These are phyloP conservation scores for Eleutherodactylus coqui DNA, from an alignment of 2,797 vertebrate species.

Conservation along the genomic window DNA sequence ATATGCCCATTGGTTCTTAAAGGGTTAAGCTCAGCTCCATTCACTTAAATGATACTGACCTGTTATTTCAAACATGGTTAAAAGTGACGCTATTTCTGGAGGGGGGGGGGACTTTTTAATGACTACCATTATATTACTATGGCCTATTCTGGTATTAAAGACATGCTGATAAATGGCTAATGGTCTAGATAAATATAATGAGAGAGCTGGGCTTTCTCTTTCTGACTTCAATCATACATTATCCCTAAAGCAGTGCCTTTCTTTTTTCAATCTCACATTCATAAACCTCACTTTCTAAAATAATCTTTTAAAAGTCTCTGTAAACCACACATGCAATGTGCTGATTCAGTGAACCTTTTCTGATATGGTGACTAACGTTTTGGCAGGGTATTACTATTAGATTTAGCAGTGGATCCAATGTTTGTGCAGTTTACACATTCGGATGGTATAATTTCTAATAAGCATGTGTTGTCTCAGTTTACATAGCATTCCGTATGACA, in stretches of 20 bases:
- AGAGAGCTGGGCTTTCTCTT: too few relatives aligned
- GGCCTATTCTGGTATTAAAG: too few relatives aligned
- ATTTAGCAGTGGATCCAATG: constrained; percentile 71
- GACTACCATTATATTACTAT: too few relatives aligned
- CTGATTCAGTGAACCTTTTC: constrained; percentile 69
- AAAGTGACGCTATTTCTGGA: too few relatives aligned
- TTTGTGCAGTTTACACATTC: constrained; percentile 71
- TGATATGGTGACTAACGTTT: constrained; percentile 70
- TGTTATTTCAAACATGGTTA: too few relatives aligned
- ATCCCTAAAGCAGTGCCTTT: neutral
- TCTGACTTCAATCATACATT: neutral
- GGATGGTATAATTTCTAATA: constrained; percentile 66
- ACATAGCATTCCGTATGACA: constrained; percentile 63
- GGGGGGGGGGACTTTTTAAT: too few relatives aligned
- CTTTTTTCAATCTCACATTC: constrained; percentile 15
- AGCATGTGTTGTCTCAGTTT: constrained; percentile 61
- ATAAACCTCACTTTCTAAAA: constrained; percentile 37
- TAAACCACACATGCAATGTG: constrained; percentile 64
- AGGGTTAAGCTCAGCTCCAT: too few relatives aligned
- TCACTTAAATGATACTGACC: too few relatives aligned
- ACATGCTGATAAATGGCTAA: too few relatives aligned
- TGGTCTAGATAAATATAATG: too few relatives aligned
- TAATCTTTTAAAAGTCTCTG: constrained; percentile 40
- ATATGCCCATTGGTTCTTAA: too few relatives aligned
- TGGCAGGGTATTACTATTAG: constrained; percentile 70